Percentiles rank a stretch among this genome's conserved stretches.
These are phyloP conservation scores for Euphysa ruthae DNA, from an alignment of 30 jellyfish, hydroid and myxozoan species.

Conservation along the genomic window DNA sequence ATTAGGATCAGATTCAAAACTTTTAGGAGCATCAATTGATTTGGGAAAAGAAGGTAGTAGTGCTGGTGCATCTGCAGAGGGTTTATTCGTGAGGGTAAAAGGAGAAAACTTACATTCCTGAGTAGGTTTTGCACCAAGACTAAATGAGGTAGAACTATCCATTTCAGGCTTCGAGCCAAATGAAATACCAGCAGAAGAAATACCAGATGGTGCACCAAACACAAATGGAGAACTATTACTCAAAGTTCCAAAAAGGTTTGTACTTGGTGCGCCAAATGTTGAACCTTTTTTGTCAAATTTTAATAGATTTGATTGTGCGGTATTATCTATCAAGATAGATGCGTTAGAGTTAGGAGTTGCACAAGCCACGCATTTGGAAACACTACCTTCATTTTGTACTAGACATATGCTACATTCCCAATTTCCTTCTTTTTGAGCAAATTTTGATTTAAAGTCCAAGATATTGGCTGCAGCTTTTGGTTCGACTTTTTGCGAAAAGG, in stretches of 20 bases:
- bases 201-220: slow-evolving; percentile 1
- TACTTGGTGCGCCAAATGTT: no score
- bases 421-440: slow-evolving; percentile 19
- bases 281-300: no score
- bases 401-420: slow-evolving; percentile 6
- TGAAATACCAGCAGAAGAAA: background rate
- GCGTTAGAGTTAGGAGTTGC: slow-evolving; percentile 23
- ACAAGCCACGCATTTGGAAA: slow-evolving; percentile 9
- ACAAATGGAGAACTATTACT: no score
- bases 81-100: background rate
- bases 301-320: no score
- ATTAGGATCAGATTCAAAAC: slow-evolving; percentile 31
- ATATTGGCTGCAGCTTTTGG: background rate
- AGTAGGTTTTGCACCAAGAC: slow-evolving; percentile 3
- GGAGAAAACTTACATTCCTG: background rate
- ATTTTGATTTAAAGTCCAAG: background rate
- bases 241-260: no score
- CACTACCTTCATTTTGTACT: background rate
- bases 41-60: background rate
- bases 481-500: background rate
- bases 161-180: background rate
- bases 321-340: background rate
- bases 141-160: background rate
- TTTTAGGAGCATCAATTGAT: background rate
- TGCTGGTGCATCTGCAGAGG: background rate